Conservation (phyloP, 2,797 vertebrate genomes). For the Cottoperca gobio region DNA sequence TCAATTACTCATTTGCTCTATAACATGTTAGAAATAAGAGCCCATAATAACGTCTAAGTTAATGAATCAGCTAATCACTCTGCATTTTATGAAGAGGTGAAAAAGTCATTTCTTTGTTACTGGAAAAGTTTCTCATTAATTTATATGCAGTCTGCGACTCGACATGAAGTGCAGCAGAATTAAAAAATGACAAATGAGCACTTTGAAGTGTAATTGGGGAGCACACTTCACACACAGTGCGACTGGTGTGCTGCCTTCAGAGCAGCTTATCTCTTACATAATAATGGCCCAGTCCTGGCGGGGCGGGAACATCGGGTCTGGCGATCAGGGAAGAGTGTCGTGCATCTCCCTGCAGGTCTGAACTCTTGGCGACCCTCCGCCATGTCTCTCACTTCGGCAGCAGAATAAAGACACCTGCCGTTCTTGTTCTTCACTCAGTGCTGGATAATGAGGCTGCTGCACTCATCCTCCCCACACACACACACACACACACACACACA, state of each 20-base stretch:
- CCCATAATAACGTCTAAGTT: no score
- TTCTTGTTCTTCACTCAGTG: conserved; percentile 4
- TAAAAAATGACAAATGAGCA: conserved; percentile 18
- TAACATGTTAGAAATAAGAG: background rate
- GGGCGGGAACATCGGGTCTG: conserved; percentile 19
- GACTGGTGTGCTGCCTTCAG: background rate
- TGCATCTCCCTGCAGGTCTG: conserved; percentile 28
- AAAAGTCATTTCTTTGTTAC: conserved; percentile 2
- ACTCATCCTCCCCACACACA: background rate
- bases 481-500: no score
- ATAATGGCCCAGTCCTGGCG: conserved; percentile 21
- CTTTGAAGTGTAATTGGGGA: conserved; percentile 47
- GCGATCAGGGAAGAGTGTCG: conserved; percentile 6
- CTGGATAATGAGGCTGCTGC: conserved; percentile 36
- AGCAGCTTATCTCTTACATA: conserved; percentile 62
- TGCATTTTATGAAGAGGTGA: background rate
- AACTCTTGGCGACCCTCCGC: conserved; percentile 41
- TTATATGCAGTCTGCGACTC: background rate
- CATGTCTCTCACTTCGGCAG: background rate
- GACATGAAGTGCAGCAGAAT: background rate
- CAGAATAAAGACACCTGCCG: conserved; percentile 24
- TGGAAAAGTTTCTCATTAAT: background rate
- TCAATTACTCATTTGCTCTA: background rate
- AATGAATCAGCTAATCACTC: background rate
- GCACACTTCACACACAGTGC: background rate